These are phyloP conservation scores for Rattus norvegicus DNA, from an alignment of 2,113 vertebrate species.

Conservation along the genomic window DNA sequence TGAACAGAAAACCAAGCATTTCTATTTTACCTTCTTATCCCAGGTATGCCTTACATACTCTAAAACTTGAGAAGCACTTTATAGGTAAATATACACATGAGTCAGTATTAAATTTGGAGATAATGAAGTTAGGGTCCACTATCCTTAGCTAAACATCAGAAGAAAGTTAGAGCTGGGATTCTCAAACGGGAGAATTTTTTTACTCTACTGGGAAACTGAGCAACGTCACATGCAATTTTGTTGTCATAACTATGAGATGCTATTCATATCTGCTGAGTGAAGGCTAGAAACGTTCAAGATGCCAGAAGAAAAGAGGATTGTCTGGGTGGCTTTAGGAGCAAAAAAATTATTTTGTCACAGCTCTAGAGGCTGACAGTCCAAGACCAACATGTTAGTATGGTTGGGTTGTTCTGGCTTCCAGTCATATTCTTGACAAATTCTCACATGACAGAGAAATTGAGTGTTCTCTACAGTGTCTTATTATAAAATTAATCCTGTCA, in stretches of 20 bases:
- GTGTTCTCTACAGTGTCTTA: not conserved
- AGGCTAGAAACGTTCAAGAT: not conserved
- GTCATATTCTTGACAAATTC: not conserved
- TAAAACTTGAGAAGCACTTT: not conserved
- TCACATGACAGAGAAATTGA: not conserved
- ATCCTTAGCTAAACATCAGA: not conserved
- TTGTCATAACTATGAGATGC: not conserved
- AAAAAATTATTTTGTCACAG: not conserved
- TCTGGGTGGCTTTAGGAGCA: not conserved
- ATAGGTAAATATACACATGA: not conserved
- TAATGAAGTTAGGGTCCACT: not conserved
- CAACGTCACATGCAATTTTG: not conserved
- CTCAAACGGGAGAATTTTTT: not conserved
- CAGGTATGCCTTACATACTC: not conserved
- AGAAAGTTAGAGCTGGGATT: not conserved
- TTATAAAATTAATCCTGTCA: not conserved
- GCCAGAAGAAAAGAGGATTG: not conserved
- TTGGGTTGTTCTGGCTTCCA: not conserved
- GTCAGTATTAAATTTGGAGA: not conserved
- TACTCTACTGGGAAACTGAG: not conserved
- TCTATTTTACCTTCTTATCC: not conserved
- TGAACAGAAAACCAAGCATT: not conserved
- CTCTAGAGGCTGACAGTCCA: not conserved
- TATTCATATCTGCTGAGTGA: not conserved
- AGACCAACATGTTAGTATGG: not conserved